Evolutionary conservation across 2,113 vertebrate genomes (phyloP).

Genomic region (Neomonachus schauinslandi): DNA sequence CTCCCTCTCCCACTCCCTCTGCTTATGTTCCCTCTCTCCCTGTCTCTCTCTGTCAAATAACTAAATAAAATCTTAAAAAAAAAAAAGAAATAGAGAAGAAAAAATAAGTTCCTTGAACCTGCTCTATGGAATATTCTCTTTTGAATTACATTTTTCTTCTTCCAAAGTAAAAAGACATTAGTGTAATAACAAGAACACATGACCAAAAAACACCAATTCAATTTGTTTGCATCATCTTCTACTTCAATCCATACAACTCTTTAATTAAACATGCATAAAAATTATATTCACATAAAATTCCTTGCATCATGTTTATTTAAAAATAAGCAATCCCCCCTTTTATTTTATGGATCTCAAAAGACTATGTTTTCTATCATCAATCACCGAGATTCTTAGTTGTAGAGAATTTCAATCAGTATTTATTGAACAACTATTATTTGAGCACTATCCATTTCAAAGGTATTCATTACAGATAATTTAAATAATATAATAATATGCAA

Average conservation of each 20-base stretch:
- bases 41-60: too few relatives aligned
- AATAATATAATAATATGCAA: neutral
- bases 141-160: neutral
- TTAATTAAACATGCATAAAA: neutral
- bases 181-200: conserved; percentile 8
- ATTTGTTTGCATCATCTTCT: neutral
- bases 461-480: conserved; percentile 1
- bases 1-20: too few relatives aligned
- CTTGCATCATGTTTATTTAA: neutral
- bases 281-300: neutral
- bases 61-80: too few relatives aligned
- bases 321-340: neutral
- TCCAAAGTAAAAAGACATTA: conserved; percentile 50
- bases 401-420: neutral
- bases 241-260: neutral
- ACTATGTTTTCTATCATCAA: neutral
- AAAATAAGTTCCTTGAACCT: conserved; percentile 22
- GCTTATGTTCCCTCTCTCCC: too few relatives aligned
- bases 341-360: neutral
- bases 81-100: neutral
- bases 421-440: neutral
- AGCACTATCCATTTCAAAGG: neutral
- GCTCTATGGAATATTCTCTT: conserved; percentile 27
- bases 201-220: neutral
- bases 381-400: neutral